These are phyloP conservation scores for Halictus rubicundus DNA, from an alignment of 1,140 invertebrate species.

Conservation along the genomic window DNA sequence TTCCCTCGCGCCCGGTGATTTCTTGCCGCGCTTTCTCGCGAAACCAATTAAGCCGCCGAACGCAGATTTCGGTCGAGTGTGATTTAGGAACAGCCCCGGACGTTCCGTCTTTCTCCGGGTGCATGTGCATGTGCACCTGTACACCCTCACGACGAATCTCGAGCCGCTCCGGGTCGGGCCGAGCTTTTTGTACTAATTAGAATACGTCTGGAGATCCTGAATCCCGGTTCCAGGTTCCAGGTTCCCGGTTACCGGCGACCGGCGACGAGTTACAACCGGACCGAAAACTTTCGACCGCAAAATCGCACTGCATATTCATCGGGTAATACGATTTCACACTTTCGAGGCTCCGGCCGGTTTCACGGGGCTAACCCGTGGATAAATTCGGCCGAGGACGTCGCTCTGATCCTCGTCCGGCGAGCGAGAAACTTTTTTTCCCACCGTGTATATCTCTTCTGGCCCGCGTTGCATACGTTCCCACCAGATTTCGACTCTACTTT, in stretches of 20 bases:
- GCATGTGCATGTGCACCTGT: too few species aligned
- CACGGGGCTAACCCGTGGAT: conserved; percentile 59
- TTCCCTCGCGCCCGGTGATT: conserved; percentile 31
- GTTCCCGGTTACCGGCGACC: neutral
- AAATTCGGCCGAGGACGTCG: conserved; percentile 51
- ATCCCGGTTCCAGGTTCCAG: neutral
- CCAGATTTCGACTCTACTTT: conserved; percentile 34
- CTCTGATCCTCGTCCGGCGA: conserved; percentile 14
- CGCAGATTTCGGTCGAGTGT: conserved; percentile 43
- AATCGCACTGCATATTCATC: conserved; percentile 73
- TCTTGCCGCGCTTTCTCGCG: conserved; percentile 42
- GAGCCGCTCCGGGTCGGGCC: neutral
- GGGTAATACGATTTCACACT: conserved; percentile 64
- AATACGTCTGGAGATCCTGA: conserved; percentile 54
- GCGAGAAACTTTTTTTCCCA: conserved; percentile 47
- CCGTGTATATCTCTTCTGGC: neutral
- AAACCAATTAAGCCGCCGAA: conserved; percentile 53
- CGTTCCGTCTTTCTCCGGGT: neutral
- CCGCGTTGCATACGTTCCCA: conserved; percentile 46
- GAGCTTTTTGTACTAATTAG: conserved; percentile 66
- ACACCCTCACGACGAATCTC: neutral
- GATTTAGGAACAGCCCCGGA: conserved; percentile 45
- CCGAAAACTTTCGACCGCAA: conserved; percentile 67
- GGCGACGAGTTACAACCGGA: conserved; percentile 51
- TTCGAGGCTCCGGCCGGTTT: conserved; percentile 51